Base-by-base conservation (phyloP, 2,888 invertebrate species). In the Spatulosminthurus flaviceps region DNA sequence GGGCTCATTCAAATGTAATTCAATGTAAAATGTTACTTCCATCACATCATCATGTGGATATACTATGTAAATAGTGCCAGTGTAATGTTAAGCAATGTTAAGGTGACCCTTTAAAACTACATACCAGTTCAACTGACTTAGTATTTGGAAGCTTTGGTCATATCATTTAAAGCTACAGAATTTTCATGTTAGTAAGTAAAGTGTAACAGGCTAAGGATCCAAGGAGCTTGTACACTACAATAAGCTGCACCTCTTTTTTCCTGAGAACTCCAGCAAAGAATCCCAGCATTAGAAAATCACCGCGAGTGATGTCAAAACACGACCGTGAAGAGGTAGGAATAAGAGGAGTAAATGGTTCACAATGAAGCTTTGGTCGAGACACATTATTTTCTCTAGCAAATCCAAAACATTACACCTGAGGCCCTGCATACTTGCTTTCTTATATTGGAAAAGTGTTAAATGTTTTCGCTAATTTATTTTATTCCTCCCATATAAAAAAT, bases 351-450 rank as follows among this genome's bases (percentile, higher is more conserved):
- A 34, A 34, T 34, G 34, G 5, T 9, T 34, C 9, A 7, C 4
- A 34, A 34, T 34, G n/a, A n/a, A n/a, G 34, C 34, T 34, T 34
- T 34, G 4, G 34, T 34, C 34, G 34, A 34, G 34, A 34, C 34
- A 34, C 34, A 34, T 34, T 34, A 34, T 34, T 21, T 60, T 22
- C 60, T 21, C 21, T 24, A 24, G 21, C 64, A 64, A 34, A 34
- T 34, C 2, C 34, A 34, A 34, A 34, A 34, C 9, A 51, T 9
- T n/a, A 4, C 29, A 28, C 67, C 28, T 67, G 67, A 67, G 67
- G 67, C 67, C 67, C 24, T 26, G 67, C 28, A 67, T 67, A 67
- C 29, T 67, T 0, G 67, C 26, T 67, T 67, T 67, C 67, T n/a
- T 26, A 2, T 28, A 5, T 13, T 2, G 13, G 26, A 9, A 19